Percentiles rank a stretch among this genome's conserved stretches.
Conservation (phyloP, 2,797 vertebrate species). For the Clarias platycephalus region DNA sequence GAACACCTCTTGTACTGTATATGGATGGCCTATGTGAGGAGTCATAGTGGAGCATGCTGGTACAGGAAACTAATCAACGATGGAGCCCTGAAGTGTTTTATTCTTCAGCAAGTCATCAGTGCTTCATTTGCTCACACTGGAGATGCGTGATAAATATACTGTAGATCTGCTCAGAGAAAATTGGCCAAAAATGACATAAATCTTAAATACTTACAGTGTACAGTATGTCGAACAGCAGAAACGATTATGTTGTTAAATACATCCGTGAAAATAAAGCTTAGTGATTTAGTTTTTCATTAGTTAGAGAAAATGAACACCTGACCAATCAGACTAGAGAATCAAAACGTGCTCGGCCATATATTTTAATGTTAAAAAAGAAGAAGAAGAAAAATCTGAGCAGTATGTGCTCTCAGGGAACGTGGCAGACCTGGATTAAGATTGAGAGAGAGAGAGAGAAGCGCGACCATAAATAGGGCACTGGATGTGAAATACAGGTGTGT, state of each 20-base stretch:
- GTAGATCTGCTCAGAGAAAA: too few species aligned
- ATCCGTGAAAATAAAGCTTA: neutral
- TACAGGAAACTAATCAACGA: neutral
- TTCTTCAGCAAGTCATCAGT: neutral
- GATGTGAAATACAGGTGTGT: constrained; percentile 5
- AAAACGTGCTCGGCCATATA: neutral
- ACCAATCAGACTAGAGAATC: neutral
- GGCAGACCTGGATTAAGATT: constrained; percentile 7
- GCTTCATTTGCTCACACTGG: too few species aligned
- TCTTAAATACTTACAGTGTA: neutral
- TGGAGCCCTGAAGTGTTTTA: neutral
- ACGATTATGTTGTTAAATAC: neutral
- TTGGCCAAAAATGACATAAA: neutral
- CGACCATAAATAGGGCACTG: neutral
- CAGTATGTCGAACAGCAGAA: neutral
- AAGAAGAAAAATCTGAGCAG: neutral
- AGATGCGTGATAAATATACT: too few species aligned
- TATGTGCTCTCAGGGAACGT: neutral
- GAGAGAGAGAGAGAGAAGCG: neutral
- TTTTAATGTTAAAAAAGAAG: too few species aligned
- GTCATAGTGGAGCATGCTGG: neutral
- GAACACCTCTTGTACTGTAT: too few species aligned
- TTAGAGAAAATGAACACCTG: neutral
- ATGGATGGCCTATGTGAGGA: neutral
- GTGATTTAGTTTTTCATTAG: too few species aligned